Base-by-base conservation (phyloP, 2,888 invertebrate genomes). In the Tiliacea aurago region DNA sequence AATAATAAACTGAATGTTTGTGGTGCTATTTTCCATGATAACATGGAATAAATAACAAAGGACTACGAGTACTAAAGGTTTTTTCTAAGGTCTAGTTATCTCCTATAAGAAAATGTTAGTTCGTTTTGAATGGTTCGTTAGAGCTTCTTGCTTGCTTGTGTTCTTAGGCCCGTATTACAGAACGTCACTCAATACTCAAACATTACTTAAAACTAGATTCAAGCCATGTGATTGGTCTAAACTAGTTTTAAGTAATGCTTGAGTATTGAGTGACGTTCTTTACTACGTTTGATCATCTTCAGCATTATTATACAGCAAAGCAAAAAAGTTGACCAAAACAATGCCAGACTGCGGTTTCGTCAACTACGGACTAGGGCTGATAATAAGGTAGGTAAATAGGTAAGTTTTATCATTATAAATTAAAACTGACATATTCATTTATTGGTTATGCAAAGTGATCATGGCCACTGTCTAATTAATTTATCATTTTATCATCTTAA, bases 351-450 rank as follows among this genome's bases (percentile, higher is more conserved):
- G 33, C 0, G 6, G 33, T 49, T 49, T 33, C 47, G 47, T 63
- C 3, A 20, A 15, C n/a, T 15, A 47, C 1, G 13, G 4, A 4
- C 9, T 18, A 15, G 41, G 41, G 28, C 13, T 9, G 20, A 37
- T 56, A 20, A 33, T 33, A 33, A 62, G 23, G 15, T 51, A 51
- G 11, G 51, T 51, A n/a, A n/a, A n/a, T n/a, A n/a, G n/a, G n/a
- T n/a, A n/a, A n/a, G n/a, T n/a, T n/a, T n/a, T n/a, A 43, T 37
- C 10, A 23, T 47, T 18, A 15, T 9, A 10, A 43, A 49, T 49
- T 62, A 37, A 28, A 61, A 53, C 2, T 75, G 45, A 63, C 45
- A 41, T 28, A n/a, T 53, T 20, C 45, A 62, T 37, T 73, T 45
- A 45, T 23, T n/a, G 75, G 11, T 9, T 13, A n/a, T 43, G 15